Percentiles rank a stretch among this genome's conserved stretches.
phyloP scores from a whole-genome alignment of 2,888 invertebrate species.

The Nasonia oneida region DNA sequence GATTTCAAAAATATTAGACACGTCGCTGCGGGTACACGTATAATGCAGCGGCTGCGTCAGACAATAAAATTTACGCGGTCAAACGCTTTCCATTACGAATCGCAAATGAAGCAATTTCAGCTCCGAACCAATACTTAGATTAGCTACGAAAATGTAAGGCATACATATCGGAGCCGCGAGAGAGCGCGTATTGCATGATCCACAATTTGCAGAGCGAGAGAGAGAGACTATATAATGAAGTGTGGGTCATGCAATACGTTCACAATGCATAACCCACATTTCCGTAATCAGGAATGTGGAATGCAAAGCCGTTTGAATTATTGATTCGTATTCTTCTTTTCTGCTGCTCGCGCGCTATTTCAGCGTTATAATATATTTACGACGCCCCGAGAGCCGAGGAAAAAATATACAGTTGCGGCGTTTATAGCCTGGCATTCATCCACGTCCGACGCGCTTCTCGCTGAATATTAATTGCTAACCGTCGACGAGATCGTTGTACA shows the following conservation, averaged over 20 bases:
- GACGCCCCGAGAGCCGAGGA: not conserved
- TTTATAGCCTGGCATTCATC: not conserved
- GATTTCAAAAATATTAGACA: not conserved
- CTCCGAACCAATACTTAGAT: slow-evolving; percentile 40
- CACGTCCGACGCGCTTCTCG: not conserved
- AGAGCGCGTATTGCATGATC: slow-evolving; percentile 35
- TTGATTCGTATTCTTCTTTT: slow-evolving; percentile 56
- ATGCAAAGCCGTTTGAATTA: slow-evolving; percentile 61
- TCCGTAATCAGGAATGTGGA: slow-evolving; percentile 60
- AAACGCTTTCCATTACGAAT: slow-evolving; percentile 49
- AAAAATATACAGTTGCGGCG: not conserved
- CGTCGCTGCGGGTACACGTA: not conserved
- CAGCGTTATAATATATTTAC: not conserved
- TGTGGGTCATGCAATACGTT: slow-evolving; percentile 58
- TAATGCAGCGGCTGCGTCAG: not conserved
- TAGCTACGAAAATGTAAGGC: slow-evolving; percentile 45
- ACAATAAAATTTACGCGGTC: slow-evolving; percentile 34
- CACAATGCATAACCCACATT: slow-evolving; percentile 62
- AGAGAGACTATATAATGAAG: slow-evolving; percentile 50
- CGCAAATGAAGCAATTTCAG: slow-evolving; percentile 45
- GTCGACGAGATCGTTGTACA: not conserved
- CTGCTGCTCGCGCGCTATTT: slow-evolving; percentile 33
- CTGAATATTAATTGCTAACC: not conserved
- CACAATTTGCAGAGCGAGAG: slow-evolving; percentile 49
- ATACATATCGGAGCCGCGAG: not conserved